Evolutionary conservation across 1,140 invertebrate genomes (phyloP).

Genomic region (Formica exsecta): DNA sequence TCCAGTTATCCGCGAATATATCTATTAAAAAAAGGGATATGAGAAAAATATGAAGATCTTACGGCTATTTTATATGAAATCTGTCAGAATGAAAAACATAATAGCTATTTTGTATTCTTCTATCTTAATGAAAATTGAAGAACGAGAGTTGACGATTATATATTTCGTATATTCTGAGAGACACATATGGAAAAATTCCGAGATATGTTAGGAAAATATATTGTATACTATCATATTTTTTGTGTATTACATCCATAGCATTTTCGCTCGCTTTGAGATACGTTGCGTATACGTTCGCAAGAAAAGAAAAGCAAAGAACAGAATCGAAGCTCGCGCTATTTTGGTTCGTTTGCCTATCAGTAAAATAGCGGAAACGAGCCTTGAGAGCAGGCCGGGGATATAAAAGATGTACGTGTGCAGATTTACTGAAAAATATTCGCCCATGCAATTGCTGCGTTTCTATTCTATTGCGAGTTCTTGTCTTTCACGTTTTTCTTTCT

Average conservation of each 20-base stretch:
- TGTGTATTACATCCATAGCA: background rate
- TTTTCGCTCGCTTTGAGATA: background rate
- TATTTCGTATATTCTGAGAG: background rate
- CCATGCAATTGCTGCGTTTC: constrained; percentile 7
- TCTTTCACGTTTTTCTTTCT: constrained; percentile 19
- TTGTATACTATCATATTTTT: background rate
- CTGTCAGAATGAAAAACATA: background rate
- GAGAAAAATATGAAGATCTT: background rate
- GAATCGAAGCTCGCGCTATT: constrained; percentile 6
- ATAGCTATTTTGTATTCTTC: background rate
- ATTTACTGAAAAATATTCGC: constrained; percentile 44
- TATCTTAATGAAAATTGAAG: background rate
- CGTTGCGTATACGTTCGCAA: background rate
- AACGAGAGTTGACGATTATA: background rate
- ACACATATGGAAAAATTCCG: background rate
- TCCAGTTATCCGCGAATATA: background rate
- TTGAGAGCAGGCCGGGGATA: constrained; percentile 28
- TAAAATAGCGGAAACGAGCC: constrained; percentile 50
- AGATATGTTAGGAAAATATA: constrained; percentile 11
- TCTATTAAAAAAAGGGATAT: background rate
- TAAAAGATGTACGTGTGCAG: constrained; percentile 22
- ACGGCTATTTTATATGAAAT: background rate
- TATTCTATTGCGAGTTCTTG: background rate
- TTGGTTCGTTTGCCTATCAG: constrained; percentile 43
- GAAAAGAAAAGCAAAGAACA: constrained; percentile 3